Percentiles rank a stretch among this genome's conserved stretches.
Conservation (phyloP, 2,113 vertebrate species). For the Callopanchax toddi region DNA sequence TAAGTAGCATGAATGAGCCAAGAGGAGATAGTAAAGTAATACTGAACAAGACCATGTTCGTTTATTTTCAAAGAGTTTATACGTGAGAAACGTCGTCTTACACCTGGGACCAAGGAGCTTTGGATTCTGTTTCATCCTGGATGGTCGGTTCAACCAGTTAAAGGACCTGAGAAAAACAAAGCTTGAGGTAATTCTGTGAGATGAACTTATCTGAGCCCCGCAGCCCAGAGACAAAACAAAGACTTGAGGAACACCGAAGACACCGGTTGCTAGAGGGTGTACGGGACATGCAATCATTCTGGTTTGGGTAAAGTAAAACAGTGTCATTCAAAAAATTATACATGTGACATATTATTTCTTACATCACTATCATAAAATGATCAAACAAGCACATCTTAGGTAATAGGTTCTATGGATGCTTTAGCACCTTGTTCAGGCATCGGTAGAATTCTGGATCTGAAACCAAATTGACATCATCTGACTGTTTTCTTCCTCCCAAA, state of each 20-base stretch:
- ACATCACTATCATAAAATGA: no score
- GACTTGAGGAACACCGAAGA: constrained; percentile 21
- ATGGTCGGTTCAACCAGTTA: constrained; percentile 29
- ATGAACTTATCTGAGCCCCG: constrained; percentile 51
- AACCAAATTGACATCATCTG: constrained; percentile 4
- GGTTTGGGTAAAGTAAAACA: constrained; percentile 12
- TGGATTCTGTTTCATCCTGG: constrained; percentile 42
- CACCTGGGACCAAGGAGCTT: constrained; percentile 41
- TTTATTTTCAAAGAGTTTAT: constrained; percentile 25
- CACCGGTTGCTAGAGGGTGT: constrained; percentile 20
- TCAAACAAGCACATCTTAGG: no score
- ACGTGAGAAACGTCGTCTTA: constrained; percentile 38
- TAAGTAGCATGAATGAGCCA: constrained; percentile 45
- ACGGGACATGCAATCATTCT: constrained; percentile 51
- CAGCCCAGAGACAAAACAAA: constrained; percentile 31
- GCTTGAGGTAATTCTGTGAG: constrained; percentile 34
- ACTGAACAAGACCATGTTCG: constrained; percentile 41
- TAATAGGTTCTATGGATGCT: no score
- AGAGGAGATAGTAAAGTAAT: constrained; percentile 29
- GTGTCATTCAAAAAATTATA: not conserved
- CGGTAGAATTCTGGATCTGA: not conserved
- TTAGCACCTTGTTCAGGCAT: not conserved
- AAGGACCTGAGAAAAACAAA: constrained; percentile 17
- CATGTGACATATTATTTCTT: no score
- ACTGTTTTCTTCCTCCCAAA: constrained; percentile 8